Evolutionary conservation across 2,113 vertebrate species (phyloP), one percentile per base, ranked within the genome.

Genomic region (Ammodytes dubius): DNA sequence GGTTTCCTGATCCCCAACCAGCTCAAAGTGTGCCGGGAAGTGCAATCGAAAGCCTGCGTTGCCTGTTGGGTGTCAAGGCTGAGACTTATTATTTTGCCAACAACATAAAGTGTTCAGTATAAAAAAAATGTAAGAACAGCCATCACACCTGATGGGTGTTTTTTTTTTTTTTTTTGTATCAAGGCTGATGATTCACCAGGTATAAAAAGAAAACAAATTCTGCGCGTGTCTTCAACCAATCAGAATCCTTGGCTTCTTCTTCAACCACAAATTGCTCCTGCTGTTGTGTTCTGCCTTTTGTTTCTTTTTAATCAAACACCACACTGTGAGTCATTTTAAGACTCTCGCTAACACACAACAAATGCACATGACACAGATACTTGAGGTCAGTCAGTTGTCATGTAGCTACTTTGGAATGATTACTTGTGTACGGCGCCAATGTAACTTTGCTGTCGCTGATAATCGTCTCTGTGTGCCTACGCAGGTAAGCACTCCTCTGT

Each of bases 31-130:
- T 42, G 91, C 92, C 8, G 94, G 89, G 70, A 93, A 94, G 92
- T 90, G 93, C 91, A 91, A 93, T 87, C 93, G 94, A 88, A 94
- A 92, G 74, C 91, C 95, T 89, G 95, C 94, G 86, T 94, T 95
- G 87, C 95, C 95, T 96, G 90, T 68, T 70, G 72, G 84, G 70
- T 60, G 73, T 79, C 66, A 81, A 86, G 68, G 79, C 54, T 14
- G 56, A 82, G 49, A 69, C 57, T 88, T 80, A 74, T 69, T 79
- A 85, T 78, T 83, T 78, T 57, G 63, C 52, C 72, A 58, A 57
- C 60, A 81, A 69, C 79, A 79, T 47, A 74, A 60, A 27, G 37
- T 56, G 57, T 59, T 65, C 58, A 47, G 43, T 17, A 52, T 77
- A 46, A 63, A 53, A 56, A 64, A 53, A 56, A 64, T 49, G 19